Evolutionary conservation across 2,888 invertebrate species (phyloP).

Genomic region (Hermaeophaga mercurialis): DNA sequence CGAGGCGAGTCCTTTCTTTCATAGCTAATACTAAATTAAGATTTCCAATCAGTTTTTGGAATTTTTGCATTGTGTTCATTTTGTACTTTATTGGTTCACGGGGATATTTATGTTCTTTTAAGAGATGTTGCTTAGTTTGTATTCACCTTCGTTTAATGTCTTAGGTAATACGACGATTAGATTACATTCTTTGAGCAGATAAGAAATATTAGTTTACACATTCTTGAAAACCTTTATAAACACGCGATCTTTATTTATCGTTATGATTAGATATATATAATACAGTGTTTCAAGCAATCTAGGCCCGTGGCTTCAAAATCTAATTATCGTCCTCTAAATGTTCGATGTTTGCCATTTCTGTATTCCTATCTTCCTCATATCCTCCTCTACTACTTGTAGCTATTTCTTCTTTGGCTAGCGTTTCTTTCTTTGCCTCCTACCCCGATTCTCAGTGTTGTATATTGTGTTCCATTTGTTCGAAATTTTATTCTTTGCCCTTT

Average conservation of each 20-base stretch:
- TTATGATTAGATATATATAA: slow-evolving; percentile 23
- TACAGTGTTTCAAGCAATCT: too few relatives aligned
- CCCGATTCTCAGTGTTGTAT: too few relatives aligned
- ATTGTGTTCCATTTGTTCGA: too few relatives aligned
- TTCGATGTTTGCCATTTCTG: too few relatives aligned
- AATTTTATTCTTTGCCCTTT: too few relatives aligned
- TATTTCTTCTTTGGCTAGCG: too few relatives aligned
- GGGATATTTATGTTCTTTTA: slow-evolving; percentile 38
- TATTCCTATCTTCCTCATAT: too few relatives aligned
- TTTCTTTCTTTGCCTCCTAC: too few relatives aligned
- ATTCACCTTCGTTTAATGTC: slow-evolving; percentile 25
- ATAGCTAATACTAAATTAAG: slow-evolving; percentile 45
- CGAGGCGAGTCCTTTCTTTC: slow-evolving; percentile 34
- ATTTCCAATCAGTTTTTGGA: slow-evolving; percentile 47
- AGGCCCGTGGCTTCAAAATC: too few relatives aligned
- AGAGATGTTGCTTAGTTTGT: slow-evolving; percentile 31
- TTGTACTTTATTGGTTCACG: slow-evolving; percentile 42
- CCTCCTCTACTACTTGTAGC: too few relatives aligned
- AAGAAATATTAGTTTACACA: slow-evolving; percentile 32
- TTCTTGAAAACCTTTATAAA: slow-evolving; percentile 27
- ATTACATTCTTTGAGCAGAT: slow-evolving; percentile 26
- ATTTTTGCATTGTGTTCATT: slow-evolving; percentile 44
- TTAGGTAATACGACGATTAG: slow-evolving; percentile 26
- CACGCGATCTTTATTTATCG: slow-evolving; percentile 23
- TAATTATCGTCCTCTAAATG: too few relatives aligned